These are phyloP conservation scores for Brienomyrus longianalis DNA, from an alignment of 2,113 vertebrate genomes.

Conservation along the genomic window DNA sequence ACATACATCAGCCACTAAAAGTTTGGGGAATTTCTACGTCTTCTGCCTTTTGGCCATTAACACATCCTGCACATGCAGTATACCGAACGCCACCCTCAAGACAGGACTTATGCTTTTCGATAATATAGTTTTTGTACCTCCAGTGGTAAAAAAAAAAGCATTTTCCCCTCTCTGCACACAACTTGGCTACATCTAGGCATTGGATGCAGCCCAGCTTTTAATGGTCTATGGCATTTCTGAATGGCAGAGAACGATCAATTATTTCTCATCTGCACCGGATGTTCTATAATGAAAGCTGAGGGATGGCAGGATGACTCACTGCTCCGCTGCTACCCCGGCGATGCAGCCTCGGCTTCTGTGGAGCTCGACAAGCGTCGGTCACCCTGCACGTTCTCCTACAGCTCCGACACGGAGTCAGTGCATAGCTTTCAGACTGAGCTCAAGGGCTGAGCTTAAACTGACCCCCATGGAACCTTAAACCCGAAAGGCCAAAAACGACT, in stretches of 20 bases:
- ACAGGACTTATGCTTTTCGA: neutral
- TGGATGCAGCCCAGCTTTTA: constrained; percentile 41
- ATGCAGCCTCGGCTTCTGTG: neutral
- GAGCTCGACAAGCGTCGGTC: neutral
- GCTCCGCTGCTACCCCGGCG: constrained; percentile 41
- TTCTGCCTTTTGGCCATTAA: neutral
- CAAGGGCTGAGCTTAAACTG: neutral
- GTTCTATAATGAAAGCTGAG: constrained; percentile 57
- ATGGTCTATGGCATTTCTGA: constrained; percentile 57
- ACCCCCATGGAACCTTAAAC: neutral
- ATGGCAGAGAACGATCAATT: constrained; percentile 54
- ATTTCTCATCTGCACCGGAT: constrained; percentile 44
- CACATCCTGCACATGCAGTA: neutral
- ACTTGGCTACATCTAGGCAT: constrained; percentile 33
- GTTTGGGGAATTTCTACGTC: neutral
- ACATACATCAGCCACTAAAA: neutral
- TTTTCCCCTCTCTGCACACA: constrained; percentile 29
- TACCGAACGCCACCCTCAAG: neutral
- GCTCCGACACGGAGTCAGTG: neutral
- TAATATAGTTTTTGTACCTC: neutral
- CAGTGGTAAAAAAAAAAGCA: neutral
- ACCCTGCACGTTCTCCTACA: neutral
- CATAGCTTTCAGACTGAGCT: neutral
- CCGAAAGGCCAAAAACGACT: neutral
- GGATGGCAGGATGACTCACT: constrained; percentile 56